Conservation (phyloP, 2,888 invertebrate genomes). For the Psylliodes chrysocephalus region DNA sequence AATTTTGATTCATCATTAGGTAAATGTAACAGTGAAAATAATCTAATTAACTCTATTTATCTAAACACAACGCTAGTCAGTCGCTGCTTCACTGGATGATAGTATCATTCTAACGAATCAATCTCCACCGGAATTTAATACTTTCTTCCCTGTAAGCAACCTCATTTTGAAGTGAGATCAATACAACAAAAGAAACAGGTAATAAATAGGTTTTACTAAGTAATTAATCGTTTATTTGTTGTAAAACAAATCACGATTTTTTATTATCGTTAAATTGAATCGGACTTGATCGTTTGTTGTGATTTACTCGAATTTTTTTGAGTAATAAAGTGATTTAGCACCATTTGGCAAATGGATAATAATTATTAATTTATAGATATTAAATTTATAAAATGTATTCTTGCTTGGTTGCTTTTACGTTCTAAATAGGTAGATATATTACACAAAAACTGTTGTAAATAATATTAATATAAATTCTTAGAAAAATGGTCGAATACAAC, state of each 20-base stretch:
- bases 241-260: conserved; percentile 52
- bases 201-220: conserved; percentile 46
- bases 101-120: conserved; percentile 21
- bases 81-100: conserved; percentile 3
- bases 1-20: conserved; percentile 1
- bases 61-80: neutral
- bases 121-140: conserved; percentile 3
- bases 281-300: conserved; percentile 45
- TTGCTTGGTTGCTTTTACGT: too few relatives aligned
- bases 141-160: neutral
- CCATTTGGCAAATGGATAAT: too few relatives aligned
- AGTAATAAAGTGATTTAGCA: too few relatives aligned
- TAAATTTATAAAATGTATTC: too few relatives aligned
- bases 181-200: conserved; percentile 47
- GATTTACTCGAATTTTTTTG: conserved; percentile 15
- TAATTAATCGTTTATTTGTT: conserved; percentile 52
- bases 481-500: too few relatives aligned
- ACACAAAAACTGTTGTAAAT: too few relatives aligned
- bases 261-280: conserved; percentile 55
- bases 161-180: conserved; percentile 36
- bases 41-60: neutral
- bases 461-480: too few relatives aligned
- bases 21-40: conserved; percentile 1
- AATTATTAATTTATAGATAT: too few relatives aligned
- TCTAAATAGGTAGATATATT: too few relatives aligned